Evolutionary conservation across 2,113 vertebrate genomes (phyloP).

Genomic region (Paradoxurus hermaphroditus): DNA sequence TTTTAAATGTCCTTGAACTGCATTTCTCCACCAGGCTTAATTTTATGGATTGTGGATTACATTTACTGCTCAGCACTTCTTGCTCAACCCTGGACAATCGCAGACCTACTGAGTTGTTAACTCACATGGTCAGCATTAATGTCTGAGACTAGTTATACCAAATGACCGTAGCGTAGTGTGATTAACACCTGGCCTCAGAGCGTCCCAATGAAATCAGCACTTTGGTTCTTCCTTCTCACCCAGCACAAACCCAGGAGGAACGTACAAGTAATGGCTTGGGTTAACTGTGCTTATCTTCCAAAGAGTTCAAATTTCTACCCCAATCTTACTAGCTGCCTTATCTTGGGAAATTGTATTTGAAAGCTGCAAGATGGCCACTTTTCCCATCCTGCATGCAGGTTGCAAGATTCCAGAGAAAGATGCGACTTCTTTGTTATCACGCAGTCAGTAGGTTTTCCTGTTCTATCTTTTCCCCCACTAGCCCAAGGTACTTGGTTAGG

Average conservation of each 20-base stretch:
- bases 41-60: slow-evolving; percentile 74
- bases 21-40: slow-evolving; percentile 67
- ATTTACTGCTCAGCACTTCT: slow-evolving; percentile 75
- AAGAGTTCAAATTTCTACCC: neutral
- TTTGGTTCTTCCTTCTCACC: slow-evolving; percentile 33
- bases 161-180: neutral
- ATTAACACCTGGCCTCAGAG: slow-evolving; percentile 64
- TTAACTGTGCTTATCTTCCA: slow-evolving; percentile 27
- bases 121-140: slow-evolving; percentile 61
- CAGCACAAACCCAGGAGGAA: slow-evolving; percentile 28
- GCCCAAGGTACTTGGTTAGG: neutral
- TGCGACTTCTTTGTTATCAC: neutral
- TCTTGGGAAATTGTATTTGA: neutral
- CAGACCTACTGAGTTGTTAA: slow-evolving; percentile 63
- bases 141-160: slow-evolving; percentile 20
- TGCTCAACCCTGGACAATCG: slow-evolving; percentile 36
- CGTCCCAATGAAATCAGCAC: slow-evolving; percentile 53
- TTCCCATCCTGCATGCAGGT: neutral
- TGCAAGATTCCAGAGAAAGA: neutral
- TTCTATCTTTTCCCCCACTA: neutral
- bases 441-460: neutral
- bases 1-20: slow-evolving; percentile 66
- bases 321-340: neutral
- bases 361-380: neutral
- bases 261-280: neutral